Conservation (phyloP, 2,113 vertebrate species). For the Zapus hudsonius region DNA sequence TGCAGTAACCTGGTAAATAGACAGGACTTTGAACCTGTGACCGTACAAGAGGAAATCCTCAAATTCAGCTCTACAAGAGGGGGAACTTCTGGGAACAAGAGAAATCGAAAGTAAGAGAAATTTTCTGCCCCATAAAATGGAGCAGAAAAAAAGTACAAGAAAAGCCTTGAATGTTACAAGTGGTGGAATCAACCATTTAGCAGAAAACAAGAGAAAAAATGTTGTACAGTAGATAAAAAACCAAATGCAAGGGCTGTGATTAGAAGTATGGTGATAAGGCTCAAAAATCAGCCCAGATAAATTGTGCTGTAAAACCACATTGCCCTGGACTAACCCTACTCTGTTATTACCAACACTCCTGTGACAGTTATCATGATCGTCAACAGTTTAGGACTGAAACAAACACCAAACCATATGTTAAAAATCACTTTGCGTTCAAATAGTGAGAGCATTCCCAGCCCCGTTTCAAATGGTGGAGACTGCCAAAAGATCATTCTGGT, state of each 20-base stretch:
- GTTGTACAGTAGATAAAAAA: constrained; percentile 4
- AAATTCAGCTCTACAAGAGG: neutral
- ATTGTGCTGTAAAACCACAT: neutral
- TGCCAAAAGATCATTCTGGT: constrained; percentile 39
- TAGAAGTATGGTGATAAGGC: constrained; percentile 10
- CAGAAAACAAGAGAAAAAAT: constrained; percentile 15
- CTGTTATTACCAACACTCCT: neutral
- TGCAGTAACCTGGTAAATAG: neutral
- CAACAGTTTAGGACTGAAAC: neutral
- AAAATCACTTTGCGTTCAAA: constrained; percentile 31
- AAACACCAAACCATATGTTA: constrained; percentile 29
- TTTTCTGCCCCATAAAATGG: constrained; percentile 50
- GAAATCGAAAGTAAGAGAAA: constrained; percentile 65
- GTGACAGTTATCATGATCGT: neutral
- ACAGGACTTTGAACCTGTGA: constrained; percentile 41
- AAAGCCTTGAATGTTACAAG: constrained; percentile 31
- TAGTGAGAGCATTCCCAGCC: neutral
- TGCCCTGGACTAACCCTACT: neutral
- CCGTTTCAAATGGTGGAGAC: constrained; percentile 58
- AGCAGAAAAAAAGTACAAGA: constrained; percentile 59
- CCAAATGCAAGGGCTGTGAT: neutral
- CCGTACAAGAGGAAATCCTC: constrained; percentile 21
- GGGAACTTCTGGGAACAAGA: constrained; percentile 36
- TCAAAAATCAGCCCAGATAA: constrained; percentile 13
- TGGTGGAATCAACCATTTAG: constrained; percentile 21